These are phyloP conservation scores for Parelbella ahira DNA, from an alignment of 2,888 invertebrate genomes.

Conservation along the genomic window DNA sequence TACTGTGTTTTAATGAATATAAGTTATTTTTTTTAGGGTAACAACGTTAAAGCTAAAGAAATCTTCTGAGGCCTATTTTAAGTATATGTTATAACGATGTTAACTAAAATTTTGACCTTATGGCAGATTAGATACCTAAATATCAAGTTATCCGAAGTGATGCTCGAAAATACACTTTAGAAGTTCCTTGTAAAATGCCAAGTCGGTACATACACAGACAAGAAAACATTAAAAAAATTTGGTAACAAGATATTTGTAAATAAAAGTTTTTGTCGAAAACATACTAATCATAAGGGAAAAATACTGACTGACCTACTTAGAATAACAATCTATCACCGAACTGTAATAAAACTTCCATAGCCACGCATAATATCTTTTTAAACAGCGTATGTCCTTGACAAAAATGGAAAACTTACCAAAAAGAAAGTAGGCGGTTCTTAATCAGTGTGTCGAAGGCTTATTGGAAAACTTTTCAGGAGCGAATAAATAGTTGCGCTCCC, in stretches of 20 bases:
- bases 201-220: no score
- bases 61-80: no score
- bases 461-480: slow-evolving; percentile 43
- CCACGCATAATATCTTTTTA: slow-evolving; percentile 8
- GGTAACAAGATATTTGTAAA: background rate
- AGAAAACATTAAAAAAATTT: no score
- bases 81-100: no score
- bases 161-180: no score
- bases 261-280: background rate
- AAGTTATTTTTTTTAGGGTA: no score
- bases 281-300: slow-evolving; percentile 2
- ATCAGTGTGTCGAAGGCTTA: slow-evolving; percentile 47
- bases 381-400: slow-evolving; percentile 15
- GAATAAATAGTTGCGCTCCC: slow-evolving; percentile 26
- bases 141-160: no score
- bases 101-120: no score
- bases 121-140: no score
- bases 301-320: slow-evolving; percentile 3
- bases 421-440: slow-evolving; percentile 33
- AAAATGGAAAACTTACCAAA: slow-evolving; percentile 14
- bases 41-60: no score
- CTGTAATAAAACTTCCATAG: slow-evolving; percentile 1
- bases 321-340: slow-evolving; percentile 1
- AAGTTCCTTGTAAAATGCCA: no score
- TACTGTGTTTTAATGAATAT: no score